Conservation (phyloP, 2,797 vertebrate species). For the Perodicticus potto region DNA sequence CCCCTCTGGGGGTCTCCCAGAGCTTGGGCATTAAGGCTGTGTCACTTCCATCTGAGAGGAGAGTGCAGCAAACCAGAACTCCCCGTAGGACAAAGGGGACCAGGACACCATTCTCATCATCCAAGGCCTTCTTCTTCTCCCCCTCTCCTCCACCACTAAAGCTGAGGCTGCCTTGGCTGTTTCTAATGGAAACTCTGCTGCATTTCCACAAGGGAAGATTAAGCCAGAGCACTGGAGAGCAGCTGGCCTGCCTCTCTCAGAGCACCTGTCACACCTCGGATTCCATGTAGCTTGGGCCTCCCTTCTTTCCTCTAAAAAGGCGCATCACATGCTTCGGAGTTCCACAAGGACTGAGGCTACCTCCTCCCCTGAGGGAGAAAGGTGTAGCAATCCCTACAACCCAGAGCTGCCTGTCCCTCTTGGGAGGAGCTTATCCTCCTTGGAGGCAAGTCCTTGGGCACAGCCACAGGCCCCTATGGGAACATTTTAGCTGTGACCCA, state of each 20-base stretch:
- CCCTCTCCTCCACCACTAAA: neutral
- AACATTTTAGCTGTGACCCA: neutral
- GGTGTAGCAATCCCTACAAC: neutral
- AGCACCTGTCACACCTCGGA: neutral
- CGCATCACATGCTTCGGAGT: too few species aligned
- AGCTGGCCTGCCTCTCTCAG: neutral
- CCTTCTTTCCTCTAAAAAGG: neutral
- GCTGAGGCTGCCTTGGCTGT: neutral
- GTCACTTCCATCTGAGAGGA: neutral
- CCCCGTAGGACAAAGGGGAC: neutral
- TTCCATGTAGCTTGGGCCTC: neutral
- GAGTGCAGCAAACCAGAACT: neutral
- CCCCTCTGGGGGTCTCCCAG: neutral
- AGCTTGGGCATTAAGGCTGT: neutral
- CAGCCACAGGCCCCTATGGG: neutral
- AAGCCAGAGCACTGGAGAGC: neutral
- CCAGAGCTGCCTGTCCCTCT: too few species aligned
- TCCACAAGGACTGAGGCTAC: neutral
- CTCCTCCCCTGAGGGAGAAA: too few species aligned
- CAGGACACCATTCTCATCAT: neutral
- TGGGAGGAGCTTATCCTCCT: neutral
- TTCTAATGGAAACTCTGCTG: neutral
- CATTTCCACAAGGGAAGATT: neutral
- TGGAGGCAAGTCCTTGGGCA: neutral
- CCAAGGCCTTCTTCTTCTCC: neutral